A percentile compares a stretch with the other conserved stretches of the same genome.
Conservation (phyloP, 2,888 invertebrate genomes). For the Trilocha varians region DNA sequence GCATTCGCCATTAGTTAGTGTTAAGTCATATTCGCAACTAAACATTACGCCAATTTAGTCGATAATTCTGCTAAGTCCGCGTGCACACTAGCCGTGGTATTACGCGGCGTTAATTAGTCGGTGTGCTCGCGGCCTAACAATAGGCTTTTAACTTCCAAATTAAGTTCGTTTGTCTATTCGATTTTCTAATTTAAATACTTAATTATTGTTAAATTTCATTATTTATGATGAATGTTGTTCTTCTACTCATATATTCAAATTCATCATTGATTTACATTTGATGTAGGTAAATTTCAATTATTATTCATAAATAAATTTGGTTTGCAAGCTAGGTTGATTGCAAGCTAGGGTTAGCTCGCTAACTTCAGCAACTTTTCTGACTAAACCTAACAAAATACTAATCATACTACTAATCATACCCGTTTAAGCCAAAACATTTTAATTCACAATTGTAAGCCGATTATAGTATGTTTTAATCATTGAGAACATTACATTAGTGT, state of each 20-base stretch:
- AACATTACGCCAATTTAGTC: conserved; percentile 67
- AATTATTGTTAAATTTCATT: neutral
- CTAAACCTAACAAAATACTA: no score
- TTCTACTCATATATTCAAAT: no score
- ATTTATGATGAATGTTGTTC: neutral
- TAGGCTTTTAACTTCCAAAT: conserved; percentile 69
- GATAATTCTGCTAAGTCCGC: conserved; percentile 68
- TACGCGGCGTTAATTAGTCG: conserved; percentile 49
- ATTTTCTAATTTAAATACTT: neutral
- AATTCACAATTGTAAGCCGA: neutral
- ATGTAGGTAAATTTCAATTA: no score
- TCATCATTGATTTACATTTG: no score
- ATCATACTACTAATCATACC: no score
- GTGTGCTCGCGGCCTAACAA: conserved; percentile 44
- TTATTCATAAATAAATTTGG: no score
- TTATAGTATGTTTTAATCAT: conserved; percentile 20
- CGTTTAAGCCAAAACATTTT: no score
- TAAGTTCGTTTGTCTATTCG: conserved; percentile 46
- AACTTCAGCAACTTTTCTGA: no score
- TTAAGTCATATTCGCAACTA: conserved; percentile 25
- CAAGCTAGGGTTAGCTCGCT: no score
- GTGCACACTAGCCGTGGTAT: conserved; percentile 46
- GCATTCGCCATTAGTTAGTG: neutral
- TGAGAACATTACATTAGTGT: conserved; percentile 40
- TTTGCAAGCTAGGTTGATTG: no score